Percentiles rank a stretch among this genome's conserved stretches.
phyloP scores from a whole-genome alignment of 2,797 vertebrate species.

The Acipenser ruthenus region DNA sequence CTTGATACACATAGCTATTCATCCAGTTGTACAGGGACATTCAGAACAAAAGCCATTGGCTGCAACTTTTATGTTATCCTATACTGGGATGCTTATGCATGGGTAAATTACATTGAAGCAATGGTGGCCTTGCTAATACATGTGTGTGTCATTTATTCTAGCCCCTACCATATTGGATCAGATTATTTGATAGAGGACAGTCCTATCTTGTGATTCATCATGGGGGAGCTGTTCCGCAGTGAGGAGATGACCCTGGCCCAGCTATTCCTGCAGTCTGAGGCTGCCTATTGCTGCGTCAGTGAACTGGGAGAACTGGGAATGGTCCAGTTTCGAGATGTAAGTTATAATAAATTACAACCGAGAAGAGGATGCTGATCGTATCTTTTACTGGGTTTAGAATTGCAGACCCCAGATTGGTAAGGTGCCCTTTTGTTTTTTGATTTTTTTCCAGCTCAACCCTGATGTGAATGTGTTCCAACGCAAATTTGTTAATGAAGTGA shows the following conservation, averaged over 20 bases:
- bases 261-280: conserved; percentile 91
- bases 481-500: conserved; percentile 96
- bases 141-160: too few species aligned
- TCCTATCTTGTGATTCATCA: conserved; percentile 39
- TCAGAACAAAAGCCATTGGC: too few species aligned
- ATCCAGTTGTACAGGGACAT: too few species aligned
- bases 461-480: conserved; percentile 96
- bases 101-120: too few species aligned
- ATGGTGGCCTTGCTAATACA: too few species aligned
- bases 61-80: too few species aligned
- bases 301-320: conserved; percentile 94
- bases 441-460: conserved; percentile 75
- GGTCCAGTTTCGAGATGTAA: conserved; percentile 94
- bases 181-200: too few species aligned
- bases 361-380: not conserved
- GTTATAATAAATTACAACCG: conserved; percentile 34
- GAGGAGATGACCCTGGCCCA: conserved; percentile 96
- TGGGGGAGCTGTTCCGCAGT: conserved; percentile 91
- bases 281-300: conserved; percentile 93
- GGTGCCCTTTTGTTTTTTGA: not conserved
- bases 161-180: too few species aligned
- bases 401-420: conserved; percentile 1
- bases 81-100: too few species aligned
- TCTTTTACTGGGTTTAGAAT: not conserved
- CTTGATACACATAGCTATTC: too few species aligned